phyloP scores from a whole-genome alignment of 2,797 vertebrate genomes.

The Trematomus bernacchii region DNA sequence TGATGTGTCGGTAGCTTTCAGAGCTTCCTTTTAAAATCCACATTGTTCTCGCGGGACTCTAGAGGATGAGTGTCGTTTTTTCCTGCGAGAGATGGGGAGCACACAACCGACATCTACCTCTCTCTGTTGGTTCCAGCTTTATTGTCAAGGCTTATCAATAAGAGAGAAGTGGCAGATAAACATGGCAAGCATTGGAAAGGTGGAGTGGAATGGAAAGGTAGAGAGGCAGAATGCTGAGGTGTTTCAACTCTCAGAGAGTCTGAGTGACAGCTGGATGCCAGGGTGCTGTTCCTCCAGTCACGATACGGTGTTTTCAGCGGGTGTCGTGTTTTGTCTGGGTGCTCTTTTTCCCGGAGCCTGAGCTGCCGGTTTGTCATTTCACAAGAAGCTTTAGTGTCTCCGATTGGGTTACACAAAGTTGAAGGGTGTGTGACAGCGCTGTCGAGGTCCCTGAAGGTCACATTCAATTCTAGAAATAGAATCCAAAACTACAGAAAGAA shows the following conservation, averaged over 20 bases:
- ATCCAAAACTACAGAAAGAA: background rate
- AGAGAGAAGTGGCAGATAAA: conserved; percentile 67
- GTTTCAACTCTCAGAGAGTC: conserved; percentile 38
- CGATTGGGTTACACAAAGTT: conserved; percentile 35
- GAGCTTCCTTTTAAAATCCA: conserved; percentile 70
- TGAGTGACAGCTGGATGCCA: conserved; percentile 69
- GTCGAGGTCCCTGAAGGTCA: conserved; percentile 54
- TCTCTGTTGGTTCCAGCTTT: conserved; percentile 48
- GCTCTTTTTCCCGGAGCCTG: conserved; percentile 39
- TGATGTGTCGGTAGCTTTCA: conserved; percentile 70
- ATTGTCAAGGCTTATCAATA: conserved; percentile 73
- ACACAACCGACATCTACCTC: conserved; percentile 18
- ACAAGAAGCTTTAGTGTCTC: conserved; percentile 49
- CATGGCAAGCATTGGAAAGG: conserved; percentile 51
- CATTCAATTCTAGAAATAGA: conserved; percentile 7
- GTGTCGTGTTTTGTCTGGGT: conserved; percentile 57
- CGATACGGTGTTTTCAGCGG: conserved; percentile 49
- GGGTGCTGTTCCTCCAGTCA: conserved; percentile 38
- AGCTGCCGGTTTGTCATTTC: conserved; percentile 61
- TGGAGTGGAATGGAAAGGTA: conserved; percentile 13
- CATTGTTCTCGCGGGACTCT: conserved; percentile 75
- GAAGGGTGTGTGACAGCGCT: conserved; percentile 42
- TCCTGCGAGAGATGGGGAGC: conserved; percentile 57
- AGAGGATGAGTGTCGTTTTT: conserved; percentile 72
- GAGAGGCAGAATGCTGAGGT: conserved; percentile 42